phyloP scores from a whole-genome alignment of 2,797 vertebrate genomes.

The Alfaro cultratus region DNA sequence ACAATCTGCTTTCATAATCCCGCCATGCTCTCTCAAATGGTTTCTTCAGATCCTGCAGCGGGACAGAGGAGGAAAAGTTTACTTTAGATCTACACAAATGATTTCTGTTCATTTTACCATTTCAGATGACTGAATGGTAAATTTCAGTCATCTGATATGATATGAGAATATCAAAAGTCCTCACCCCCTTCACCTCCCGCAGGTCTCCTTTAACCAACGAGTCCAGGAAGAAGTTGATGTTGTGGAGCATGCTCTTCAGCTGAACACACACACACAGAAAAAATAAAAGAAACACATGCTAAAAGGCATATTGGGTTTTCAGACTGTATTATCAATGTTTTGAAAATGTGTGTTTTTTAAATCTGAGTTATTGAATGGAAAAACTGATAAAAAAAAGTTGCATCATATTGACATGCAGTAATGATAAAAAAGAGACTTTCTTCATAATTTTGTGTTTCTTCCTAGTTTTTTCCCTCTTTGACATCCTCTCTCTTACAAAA shows the following conservation, averaged over 20 bases:
- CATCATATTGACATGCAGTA: neutral
- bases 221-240: constrained; percentile 88
- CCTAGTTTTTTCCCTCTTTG: neutral
- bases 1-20: constrained; percentile 72
- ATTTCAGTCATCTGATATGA: no score
- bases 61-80: neutral
- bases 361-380: neutral
- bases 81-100: neutral
- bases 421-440: neutral
- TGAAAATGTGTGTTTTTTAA: neutral
- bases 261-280: constrained; percentile 53
- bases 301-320: neutral
- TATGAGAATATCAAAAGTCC: neutral
- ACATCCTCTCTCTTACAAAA: neutral
- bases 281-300: neutral
- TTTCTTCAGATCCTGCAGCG: constrained; percentile 65
- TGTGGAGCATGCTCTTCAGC: constrained; percentile 88
- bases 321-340: neutral
- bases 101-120: neutral
- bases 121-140: no score
- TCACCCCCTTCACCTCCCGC: constrained; percentile 73
- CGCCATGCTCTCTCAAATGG: constrained; percentile 66
- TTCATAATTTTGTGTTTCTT: neutral
- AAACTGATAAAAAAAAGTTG: no score
- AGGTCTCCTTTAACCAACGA: constrained; percentile 84